Evolutionary conservation across 2,888 invertebrate species (phyloP), one percentile per base, ranked within the genome.

Genomic region (Hirtodrosophila alboralis): DNA sequence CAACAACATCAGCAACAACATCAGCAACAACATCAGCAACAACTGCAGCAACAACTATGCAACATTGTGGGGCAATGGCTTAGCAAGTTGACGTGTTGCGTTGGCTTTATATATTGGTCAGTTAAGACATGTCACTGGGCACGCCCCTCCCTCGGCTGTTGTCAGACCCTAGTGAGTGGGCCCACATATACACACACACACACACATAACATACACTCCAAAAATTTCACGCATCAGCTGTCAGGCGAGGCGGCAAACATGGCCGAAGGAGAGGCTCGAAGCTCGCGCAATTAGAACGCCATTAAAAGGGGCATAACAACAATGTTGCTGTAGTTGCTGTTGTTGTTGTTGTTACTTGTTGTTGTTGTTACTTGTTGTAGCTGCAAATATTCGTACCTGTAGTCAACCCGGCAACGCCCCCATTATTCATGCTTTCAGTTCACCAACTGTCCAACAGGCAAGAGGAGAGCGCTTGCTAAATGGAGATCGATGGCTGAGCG

Each of bases 401-500:
- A 59, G 54, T 60, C 40, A 37, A 62, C 43, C 61, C 65, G 84
- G 84, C 61, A 65, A 75, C 79, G 86, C 87, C 87, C 75, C 76
- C 83, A 85, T 84, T 85, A 77, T 69, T 83, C 86, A 74, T 69
- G 78, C 65, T 66, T 65, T 65, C 66, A 70, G 73, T 75, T 69
- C 34, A 54, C 60, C 49, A 56, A 75, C 65, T 54, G 53, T 64
- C 56, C 49, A 47, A 31, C 16, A 26, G 37, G 21, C n/a, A 13
- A 9, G 30, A 4, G 31, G 34, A 8, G 3, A 40, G n/a, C 3
- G 9, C 13, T 10, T 75, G 84, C 83, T 87, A 88, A 88, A 88
- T 89, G 89, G 89, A 89, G 88, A 88, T 88, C 88, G 88, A 88
- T 88, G 87, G 86, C 72, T 79, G 81, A 86, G 83, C 86, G 81